Evolutionary conservation across 1,140 invertebrate genomes (phyloP), one percentile per base, ranked within the genome.

Genomic region (Nixonia krombeini): DNA sequence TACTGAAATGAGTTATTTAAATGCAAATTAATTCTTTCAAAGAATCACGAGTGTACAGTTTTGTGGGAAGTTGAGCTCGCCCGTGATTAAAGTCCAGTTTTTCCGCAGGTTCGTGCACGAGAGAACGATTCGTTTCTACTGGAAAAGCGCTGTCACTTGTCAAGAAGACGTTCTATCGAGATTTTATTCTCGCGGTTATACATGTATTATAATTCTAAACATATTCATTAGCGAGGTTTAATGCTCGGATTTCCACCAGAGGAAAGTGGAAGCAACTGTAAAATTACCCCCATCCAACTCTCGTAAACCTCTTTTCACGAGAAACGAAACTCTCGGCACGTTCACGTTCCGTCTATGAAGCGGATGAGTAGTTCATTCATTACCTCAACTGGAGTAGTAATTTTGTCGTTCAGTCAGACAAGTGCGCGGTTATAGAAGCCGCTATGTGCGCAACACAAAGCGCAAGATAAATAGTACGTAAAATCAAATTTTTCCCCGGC

Each of bases 361-460:
- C 42, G 26, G 26, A 45, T 45, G 15, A 45, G 25, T 45, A 45
- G 26, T 45, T 28, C 23, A 29, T 45, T 45, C 42, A 45, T 29
- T 45, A 45, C 16, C 42, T 42, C 42, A 45, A 25, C n/a, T 23
- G 4, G 15, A 45, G 42, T 45, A 45, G 42, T 45, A 45, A 45
- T 45, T 29, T 28, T 17, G 12, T 29, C 42, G 42, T 45, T 29
- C 25, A 45, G 42, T 45, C 42, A 45, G 42, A 45, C 42, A 45
- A 45, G 13, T 28, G 13, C 6, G n/a, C 40, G 6, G 8, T 42
- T 25, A 25, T 23, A 40, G 16, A 5, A 40, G 7, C 37, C 37
- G 18, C 15, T 18, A 40, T 18, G 37, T 10, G 37, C 40, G 25
- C 40, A 42, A 42, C 12, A 25, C 18, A 23, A 42, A 23, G 18